Evolutionary conservation across 2,113 vertebrate genomes (phyloP).

Genomic region (Phrynosoma blainvillii): DNA sequence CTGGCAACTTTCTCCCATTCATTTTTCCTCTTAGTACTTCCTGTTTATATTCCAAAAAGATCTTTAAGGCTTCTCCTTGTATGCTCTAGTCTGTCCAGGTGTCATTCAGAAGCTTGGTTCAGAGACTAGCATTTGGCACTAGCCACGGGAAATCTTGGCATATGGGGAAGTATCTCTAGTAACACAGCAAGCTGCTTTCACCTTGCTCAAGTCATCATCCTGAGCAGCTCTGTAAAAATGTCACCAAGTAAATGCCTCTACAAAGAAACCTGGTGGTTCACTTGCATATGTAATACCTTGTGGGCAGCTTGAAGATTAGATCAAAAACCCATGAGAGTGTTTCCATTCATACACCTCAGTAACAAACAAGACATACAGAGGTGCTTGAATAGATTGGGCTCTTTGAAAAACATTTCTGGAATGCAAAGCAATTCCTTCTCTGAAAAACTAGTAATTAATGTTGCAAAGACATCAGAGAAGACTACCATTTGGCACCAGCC

Average conservation of each 20-base stretch:
- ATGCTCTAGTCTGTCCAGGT: conserved; percentile 10
- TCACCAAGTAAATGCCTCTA: neutral
- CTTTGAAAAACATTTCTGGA: neutral
- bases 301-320: neutral
- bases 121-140: neutral
- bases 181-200: conserved; percentile 1
- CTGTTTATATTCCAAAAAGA: conserved; percentile 42
- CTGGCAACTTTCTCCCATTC: conserved; percentile 27
- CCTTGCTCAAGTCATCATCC: neutral
- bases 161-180: neutral
- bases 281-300: neutral
- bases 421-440: neutral
- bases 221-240: neutral
- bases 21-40: neutral
- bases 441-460: neutral
- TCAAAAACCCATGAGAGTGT: neutral
- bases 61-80: conserved; percentile 38
- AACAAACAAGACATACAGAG: neutral
- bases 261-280: neutral
- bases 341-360: neutral
- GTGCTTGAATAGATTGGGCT: neutral
- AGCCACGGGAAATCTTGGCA: neutral
- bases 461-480: too few species aligned
- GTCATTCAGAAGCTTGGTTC: conserved; percentile 38
- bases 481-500: too few species aligned